A percentile compares a stretch with the other conserved stretches of the same genome.
phyloP scores from a whole-genome alignment of 2,888 invertebrate species.

The Thumatha senex region DNA sequence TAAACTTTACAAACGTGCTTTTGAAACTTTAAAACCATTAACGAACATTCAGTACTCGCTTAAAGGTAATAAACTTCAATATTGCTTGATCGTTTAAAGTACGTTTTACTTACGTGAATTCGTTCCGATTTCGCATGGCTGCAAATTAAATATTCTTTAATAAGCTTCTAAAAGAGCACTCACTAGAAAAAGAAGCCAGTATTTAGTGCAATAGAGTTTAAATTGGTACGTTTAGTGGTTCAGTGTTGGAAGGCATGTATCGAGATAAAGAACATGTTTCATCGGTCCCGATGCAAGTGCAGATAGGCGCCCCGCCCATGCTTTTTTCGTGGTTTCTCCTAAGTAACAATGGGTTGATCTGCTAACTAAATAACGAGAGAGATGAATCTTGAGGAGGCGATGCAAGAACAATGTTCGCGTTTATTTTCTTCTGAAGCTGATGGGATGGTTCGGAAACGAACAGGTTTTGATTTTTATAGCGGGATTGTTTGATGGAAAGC shows the following conservation, averaged over 20 bases:
- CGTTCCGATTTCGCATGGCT: conserved; percentile 75
- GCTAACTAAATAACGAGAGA: conserved; percentile 80
- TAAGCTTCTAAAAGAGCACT: conserved; percentile 54
- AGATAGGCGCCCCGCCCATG: conserved; percentile 78
- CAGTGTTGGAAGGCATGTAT: conserved; percentile 76
- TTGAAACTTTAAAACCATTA: conserved; percentile 31
- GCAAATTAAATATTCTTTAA: conserved; percentile 83
- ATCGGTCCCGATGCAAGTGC: conserved; percentile 69
- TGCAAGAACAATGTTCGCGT: conserved; percentile 59
- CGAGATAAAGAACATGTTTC: conserved; percentile 75
- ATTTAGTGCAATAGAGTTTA: conserved; percentile 24
- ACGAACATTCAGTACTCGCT: conserved; percentile 41
- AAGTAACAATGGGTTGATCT: conserved; percentile 81
- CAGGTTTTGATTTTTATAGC: conserved; percentile 41
- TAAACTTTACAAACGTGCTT: conserved; percentile 40
- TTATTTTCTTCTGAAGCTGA: conserved; percentile 51
- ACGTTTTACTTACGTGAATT: conserved; percentile 61
- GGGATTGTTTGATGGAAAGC: conserved; percentile 36
- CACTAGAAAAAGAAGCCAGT: conserved; percentile 44
- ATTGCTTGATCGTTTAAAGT: conserved; percentile 41
- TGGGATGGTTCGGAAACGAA: conserved; percentile 36
- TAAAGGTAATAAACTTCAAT: conserved; percentile 54
- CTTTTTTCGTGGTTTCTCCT: conserved; percentile 80
- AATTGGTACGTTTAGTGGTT: conserved; percentile 28
- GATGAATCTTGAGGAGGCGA: conserved; percentile 64